phyloP scores from a whole-genome alignment of 2,888 invertebrate genomes.

The Melinaea marsaeus region DNA sequence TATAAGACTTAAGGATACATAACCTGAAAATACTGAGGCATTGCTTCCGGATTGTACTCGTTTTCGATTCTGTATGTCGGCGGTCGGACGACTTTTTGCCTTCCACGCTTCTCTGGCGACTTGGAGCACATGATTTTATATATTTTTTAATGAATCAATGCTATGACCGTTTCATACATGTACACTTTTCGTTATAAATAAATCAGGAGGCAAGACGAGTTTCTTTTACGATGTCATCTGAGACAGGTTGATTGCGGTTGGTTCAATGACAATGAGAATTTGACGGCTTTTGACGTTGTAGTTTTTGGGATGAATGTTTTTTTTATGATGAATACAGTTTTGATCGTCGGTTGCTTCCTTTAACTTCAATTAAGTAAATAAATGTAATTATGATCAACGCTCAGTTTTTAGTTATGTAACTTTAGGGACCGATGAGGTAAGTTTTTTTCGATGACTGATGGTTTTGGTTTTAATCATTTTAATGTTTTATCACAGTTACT shows the following conservation, averaged over 20 bases:
- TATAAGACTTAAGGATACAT: conserved; percentile 42
- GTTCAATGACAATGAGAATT: conserved; percentile 38
- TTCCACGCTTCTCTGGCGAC: conserved; percentile 37
- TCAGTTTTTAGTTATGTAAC: conserved; percentile 3
- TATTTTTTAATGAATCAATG: conserved; percentile 41
- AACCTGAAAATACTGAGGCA: conserved; percentile 67
- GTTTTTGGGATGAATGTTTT: conserved; percentile 30
- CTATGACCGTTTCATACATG: no score
- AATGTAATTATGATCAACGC: conserved; percentile 10
- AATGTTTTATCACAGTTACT: neutral
- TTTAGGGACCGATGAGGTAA: neutral
- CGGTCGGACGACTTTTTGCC: conserved; percentile 40
- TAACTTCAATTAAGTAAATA: conserved; percentile 17
- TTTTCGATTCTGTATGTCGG: conserved; percentile 46
- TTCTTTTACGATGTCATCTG: conserved; percentile 39
- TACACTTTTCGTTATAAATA: conserved; percentile 37
- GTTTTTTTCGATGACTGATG: neutral
- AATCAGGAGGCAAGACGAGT: conserved; percentile 37
- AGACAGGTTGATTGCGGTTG: conserved; percentile 39
- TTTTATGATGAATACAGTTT: conserved; percentile 27
- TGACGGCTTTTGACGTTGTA: conserved; percentile 37
- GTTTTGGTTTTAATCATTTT: neutral
- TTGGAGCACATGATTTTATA: conserved; percentile 46
- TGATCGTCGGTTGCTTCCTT: conserved; percentile 22
- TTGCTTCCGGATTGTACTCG: conserved; percentile 57